Conservation (phyloP, 2,113 vertebrate genomes). For the Bettongia penicillata region DNA sequence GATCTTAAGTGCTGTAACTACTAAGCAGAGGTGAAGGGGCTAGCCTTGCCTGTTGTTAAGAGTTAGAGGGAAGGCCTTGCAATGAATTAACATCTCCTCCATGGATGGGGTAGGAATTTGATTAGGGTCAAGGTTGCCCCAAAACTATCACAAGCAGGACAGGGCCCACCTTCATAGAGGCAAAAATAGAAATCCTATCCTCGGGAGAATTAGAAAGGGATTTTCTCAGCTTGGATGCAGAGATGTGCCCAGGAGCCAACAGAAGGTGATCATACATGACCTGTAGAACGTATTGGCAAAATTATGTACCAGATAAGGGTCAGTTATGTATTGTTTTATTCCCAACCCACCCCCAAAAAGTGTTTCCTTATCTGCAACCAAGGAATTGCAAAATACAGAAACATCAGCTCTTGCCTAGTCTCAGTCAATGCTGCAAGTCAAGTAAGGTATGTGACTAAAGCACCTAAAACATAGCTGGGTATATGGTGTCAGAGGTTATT, state of each 20-base stretch:
- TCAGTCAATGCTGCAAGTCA: background rate
- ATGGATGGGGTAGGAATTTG: background rate
- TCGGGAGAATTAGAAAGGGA: background rate
- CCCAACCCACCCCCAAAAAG: background rate
- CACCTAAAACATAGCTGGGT: background rate
- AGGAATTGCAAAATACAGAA: background rate
- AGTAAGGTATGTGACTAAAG: background rate
- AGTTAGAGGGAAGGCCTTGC: background rate
- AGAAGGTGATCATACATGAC: constrained; percentile 26
- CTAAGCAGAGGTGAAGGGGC: constrained; percentile 42
- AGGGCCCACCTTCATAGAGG: background rate
- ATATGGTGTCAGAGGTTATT: background rate
- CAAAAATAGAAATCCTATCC: background rate
- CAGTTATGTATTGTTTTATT: background rate
- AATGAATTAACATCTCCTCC: background rate
- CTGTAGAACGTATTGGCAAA: background rate
- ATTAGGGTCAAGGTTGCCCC: background rate
- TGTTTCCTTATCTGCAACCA: background rate
- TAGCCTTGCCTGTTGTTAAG: background rate
- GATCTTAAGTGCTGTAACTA: background rate
- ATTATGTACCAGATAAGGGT: background rate
- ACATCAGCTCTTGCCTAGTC: background rate
- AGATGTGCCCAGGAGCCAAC: constrained; percentile 3
- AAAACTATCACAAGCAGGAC: background rate
- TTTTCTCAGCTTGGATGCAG: background rate